Conservation (phyloP, 2,888 invertebrate species). For the Macropis europaea region DNA sequence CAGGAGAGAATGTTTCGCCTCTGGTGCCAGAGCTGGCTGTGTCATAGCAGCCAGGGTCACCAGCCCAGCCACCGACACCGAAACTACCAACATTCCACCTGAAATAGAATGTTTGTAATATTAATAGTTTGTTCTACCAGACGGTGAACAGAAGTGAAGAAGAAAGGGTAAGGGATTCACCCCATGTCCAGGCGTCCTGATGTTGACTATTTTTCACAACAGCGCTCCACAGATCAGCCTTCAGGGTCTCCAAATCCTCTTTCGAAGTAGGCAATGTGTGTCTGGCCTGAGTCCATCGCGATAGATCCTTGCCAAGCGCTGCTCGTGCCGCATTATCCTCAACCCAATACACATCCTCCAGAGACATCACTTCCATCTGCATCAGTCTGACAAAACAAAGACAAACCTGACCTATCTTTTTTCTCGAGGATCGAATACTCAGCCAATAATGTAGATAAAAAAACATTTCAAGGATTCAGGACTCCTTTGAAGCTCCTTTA, state of each 20-base stretch:
- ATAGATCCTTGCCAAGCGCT: constrained; percentile 89
- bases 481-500: too few species aligned
- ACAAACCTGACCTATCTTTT: background rate
- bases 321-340: constrained; percentile 90
- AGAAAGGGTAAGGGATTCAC: constrained; percentile 75
- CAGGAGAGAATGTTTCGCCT: constrained; percentile 92
- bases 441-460: too few species aligned
- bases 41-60: constrained; percentile 95
- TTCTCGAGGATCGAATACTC: too few species aligned
- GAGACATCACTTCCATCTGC: constrained; percentile 90
- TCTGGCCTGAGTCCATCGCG: constrained; percentile 89
- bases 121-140: background rate
- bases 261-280: constrained; percentile 92
- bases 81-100: constrained; percentile 95
- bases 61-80: constrained; percentile 92
- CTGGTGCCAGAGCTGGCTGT: constrained; percentile 93
- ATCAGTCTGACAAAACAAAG: constrained; percentile 82
- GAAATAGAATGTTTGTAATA: too few species aligned
- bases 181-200: constrained; percentile 95
- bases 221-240: constrained; percentile 91
- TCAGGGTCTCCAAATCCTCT: constrained; percentile 88
- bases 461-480: too few species aligned
- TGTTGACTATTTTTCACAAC: constrained; percentile 92
- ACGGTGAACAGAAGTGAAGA: background rate
- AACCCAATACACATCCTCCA: constrained; percentile 95